Evolutionary conservation across 2,888 invertebrate genomes (phyloP), one percentile per base, ranked within the genome.

Genomic region (Drosophila paranaensis): DNA sequence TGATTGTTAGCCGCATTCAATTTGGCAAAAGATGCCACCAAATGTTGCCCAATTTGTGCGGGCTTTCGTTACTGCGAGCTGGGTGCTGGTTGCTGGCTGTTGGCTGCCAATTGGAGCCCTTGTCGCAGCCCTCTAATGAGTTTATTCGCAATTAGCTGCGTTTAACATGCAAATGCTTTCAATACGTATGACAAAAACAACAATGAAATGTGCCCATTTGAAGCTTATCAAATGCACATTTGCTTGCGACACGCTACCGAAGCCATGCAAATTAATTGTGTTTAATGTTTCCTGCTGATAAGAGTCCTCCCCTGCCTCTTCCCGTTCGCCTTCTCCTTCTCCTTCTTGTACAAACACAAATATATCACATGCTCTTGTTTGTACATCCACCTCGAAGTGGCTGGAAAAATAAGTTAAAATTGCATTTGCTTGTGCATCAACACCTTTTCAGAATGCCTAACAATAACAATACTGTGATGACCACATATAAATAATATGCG

Each of bases 121-220:
- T 77, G 65, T 70, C 71, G 60, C 55, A 69, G 65, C 54, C 66
- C 63, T 81, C 76, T 87, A 86, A 87, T 87, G 84, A 84, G 84
- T 89, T 86, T 81, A 71, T 81, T 79, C 70, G 72, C 81, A 87
- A 86, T 87, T 86, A 81, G 89, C 84, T 62, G 71, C 65, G 63
- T 70, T 81, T 74, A 45, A 79, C 79, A 79, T 77, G 72, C 74
- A 89, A 77, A 82, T 77, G 67, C 56, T 71, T 60, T 60, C 25
- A 53, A 56, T 69, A 50, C 61, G 60, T 46, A 42, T 53, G 60
- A 20, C 43, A 45, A 42, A 14, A 56, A 51, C n/a, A 56, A 48
- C 40, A 58, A 45, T 55, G 58, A 54, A 62, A 67, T 56, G 56
- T 56, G 56, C 30, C n/a, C 30, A 60, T 65, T 25, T 56, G 25